phyloP scores from a whole-genome alignment of 2,113 vertebrate genomes.

The Microcebus griseorufus region DNA sequence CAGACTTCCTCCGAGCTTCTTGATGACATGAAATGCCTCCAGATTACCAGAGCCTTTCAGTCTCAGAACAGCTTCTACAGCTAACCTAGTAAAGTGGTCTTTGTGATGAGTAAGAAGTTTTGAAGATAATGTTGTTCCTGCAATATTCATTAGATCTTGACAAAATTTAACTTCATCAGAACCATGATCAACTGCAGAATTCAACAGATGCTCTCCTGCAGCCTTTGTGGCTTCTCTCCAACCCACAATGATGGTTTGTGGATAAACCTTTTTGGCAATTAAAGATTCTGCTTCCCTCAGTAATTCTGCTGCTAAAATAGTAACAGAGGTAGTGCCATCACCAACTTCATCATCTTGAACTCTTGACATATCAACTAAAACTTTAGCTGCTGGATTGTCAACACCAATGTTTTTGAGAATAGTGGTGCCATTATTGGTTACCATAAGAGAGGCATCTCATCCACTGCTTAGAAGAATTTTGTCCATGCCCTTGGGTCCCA shows the following conservation, averaged over 20 bases:
- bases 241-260: slow-evolving; percentile 96
- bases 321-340: slow-evolving; percentile 98
- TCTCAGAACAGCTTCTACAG: slow-evolving; percentile 94
- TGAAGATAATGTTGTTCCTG: slow-evolving; percentile 95
- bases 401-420: no score
- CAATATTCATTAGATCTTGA: slow-evolving; percentile 95
- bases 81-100: slow-evolving; percentile 82
- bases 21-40: slow-evolving; percentile 99
- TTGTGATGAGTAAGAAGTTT: slow-evolving; percentile 87
- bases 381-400: slow-evolving; percentile 96
- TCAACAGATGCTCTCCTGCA: slow-evolving; percentile 92
- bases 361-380: slow-evolving; percentile 99
- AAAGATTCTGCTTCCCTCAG: slow-evolving; percentile 97
- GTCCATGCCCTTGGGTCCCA: no score
- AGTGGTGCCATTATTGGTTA: no score
- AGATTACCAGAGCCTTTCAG: slow-evolving; percentile 97
- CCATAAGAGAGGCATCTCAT: no score
- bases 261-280: slow-evolving; percentile 97
- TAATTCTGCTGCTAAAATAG: slow-evolving; percentile 96
- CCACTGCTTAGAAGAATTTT: no score
- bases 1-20: slow-evolving; percentile 97
- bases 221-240: slow-evolving; percentile 97
- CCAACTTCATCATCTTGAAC: slow-evolving; percentile 99
- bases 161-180: slow-evolving; percentile 91
- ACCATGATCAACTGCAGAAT: slow-evolving; percentile 94